Evolutionary conservation across 2,797 vertebrate species (phyloP).

Genomic region (Octomys mimax): DNA sequence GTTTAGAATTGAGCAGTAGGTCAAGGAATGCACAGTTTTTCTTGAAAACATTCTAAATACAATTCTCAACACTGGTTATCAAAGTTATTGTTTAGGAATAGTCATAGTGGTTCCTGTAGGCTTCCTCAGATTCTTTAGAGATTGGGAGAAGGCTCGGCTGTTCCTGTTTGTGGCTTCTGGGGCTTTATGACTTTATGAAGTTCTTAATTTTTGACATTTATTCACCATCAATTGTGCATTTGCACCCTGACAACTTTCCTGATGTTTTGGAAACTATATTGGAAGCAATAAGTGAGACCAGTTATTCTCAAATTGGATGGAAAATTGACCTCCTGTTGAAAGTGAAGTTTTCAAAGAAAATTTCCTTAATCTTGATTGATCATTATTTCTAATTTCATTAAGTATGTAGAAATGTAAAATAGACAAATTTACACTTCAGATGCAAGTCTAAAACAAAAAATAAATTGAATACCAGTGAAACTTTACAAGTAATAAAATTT

Average conservation of each 20-base stretch:
- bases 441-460: slow-evolving; percentile 42
- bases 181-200: slow-evolving; percentile 54
- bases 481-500: slow-evolving; percentile 46
- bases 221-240: slow-evolving; percentile 62
- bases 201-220: slow-evolving; percentile 56
- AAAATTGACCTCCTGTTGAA: slow-evolving; percentile 45
- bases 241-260: slow-evolving; percentile 67
- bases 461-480: slow-evolving; percentile 52
- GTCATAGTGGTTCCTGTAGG: not conserved
- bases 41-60: not conserved
- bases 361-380: slow-evolving; percentile 2
- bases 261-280: slow-evolving; percentile 53
- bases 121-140: not conserved
- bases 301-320: slow-evolving; percentile 45
- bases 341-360: not conserved
- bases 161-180: slow-evolving; percentile 39
- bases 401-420: slow-evolving; percentile 40
- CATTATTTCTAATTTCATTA: slow-evolving; percentile 40
- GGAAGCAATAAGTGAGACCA: slow-evolving; percentile 28
- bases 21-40: not conserved
- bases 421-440: not conserved
- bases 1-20: not conserved
- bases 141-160: not conserved
- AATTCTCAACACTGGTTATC: not conserved
- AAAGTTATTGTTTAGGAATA: not conserved